A percentile compares a stretch with the other conserved stretches of the same genome.
Evolutionary conservation across 2,888 invertebrate species (phyloP).

Genomic region (Xestia rhomboidea): DNA sequence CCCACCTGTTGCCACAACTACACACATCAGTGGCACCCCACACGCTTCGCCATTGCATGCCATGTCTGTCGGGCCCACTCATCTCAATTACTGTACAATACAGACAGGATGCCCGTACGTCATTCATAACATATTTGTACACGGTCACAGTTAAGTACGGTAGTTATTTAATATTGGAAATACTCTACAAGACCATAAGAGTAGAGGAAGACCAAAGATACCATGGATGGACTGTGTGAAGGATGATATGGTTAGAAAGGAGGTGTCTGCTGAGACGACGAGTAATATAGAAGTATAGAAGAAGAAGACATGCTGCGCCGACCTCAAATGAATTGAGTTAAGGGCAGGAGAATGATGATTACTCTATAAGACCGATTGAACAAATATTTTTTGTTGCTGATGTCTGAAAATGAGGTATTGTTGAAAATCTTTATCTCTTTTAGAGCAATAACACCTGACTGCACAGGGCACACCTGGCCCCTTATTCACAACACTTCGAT

Average conservation of each 20-base stretch:
- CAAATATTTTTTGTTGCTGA: background rate
- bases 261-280: no score
- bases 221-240: no score
- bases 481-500: no score
- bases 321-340: no score
- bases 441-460: no score
- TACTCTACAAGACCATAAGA: no score
- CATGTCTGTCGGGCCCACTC: conserved; percentile 7
- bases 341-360: no score
- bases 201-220: no score
- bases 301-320: no score
- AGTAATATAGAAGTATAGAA: no score
- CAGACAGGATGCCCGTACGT: background rate
- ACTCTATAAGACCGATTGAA: background rate
- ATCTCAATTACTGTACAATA: conserved; percentile 27
- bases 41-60: conserved; percentile 18
- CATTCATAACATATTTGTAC: background rate
- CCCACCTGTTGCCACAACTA: conserved; percentile 40
- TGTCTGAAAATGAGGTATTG: background rate
- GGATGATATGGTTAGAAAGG: no score
- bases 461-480: background rate
- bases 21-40: background rate
- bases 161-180: background rate
- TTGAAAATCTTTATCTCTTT: background rate
- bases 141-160: background rate